These are phyloP conservation scores for Solenopsis fugax DNA, from an alignment of 1,140 invertebrate genomes.

Conservation along the genomic window DNA sequence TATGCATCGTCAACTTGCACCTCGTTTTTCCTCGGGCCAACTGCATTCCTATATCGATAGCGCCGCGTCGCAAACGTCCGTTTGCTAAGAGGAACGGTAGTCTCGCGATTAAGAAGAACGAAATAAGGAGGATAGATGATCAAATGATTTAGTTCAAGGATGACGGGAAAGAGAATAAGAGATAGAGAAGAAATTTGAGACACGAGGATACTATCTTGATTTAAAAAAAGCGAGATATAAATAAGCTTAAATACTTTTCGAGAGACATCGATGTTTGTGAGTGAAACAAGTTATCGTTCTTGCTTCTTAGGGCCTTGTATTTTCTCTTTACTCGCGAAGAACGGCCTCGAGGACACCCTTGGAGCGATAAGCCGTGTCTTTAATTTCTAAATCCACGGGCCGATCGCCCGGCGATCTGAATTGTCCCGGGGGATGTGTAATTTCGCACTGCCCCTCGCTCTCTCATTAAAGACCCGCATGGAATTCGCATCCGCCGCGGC, in stretches of 20 bases:
- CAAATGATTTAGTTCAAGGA: background rate
- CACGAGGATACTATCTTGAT: slow-evolving; percentile 9
- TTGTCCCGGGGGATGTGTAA: slow-evolving; percentile 20
- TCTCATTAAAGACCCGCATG: slow-evolving; percentile 26
- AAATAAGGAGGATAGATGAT: background rate
- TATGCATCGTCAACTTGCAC: slow-evolving; percentile 35
- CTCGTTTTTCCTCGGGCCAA: slow-evolving; percentile 35
- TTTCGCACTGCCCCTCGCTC: slow-evolving; percentile 5
- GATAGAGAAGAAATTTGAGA: slow-evolving; percentile 16
- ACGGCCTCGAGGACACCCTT: slow-evolving; percentile 20
- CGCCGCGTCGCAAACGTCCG: slow-evolving; percentile 2
- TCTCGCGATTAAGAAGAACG: background rate
- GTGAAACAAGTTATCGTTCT: slow-evolving; percentile 13
- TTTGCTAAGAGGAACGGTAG: background rate
- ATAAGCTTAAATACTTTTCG: background rate
- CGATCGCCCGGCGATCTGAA: slow-evolving; percentile 12
- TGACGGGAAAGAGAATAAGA: background rate
- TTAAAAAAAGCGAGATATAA: background rate
- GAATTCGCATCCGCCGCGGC: slow-evolving; percentile 18
- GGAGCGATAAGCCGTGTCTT: slow-evolving; percentile 39
- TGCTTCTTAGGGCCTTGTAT: background rate
- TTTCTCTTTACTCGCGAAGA: slow-evolving; percentile 11
- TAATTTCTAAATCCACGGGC: slow-evolving; percentile 45
- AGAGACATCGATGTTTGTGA: background rate
- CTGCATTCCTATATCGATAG: slow-evolving; percentile 30